These are phyloP conservation scores for Cassiopea andromeda DNA, from an alignment of 30 jellyfish, hydroid and myxozoan species.

Conservation along the genomic window DNA sequence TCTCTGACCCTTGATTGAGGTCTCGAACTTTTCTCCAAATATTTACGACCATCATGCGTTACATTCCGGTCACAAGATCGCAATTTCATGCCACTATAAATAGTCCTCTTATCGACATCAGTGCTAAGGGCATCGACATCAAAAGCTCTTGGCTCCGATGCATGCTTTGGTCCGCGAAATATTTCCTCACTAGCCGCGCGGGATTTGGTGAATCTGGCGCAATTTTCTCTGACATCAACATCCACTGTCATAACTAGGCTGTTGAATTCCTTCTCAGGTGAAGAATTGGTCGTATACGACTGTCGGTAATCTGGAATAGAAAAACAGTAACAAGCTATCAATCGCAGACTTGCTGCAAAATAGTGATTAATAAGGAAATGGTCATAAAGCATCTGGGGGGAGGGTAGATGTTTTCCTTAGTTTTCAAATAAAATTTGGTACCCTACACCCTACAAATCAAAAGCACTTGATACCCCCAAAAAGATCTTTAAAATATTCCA, in stretches of 20 bases:
- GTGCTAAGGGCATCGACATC: neutral
- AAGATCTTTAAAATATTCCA: no score
- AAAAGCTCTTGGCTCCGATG: neutral
- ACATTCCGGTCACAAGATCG: neutral
- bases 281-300: neutral
- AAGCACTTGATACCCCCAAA: no score
- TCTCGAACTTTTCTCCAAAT: conserved; percentile 17
- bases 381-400: no score
- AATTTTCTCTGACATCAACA: neutral
- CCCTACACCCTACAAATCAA: no score
- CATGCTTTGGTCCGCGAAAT: neutral
- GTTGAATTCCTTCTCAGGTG: neutral
- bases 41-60: conserved; percentile 2
- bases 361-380: no score
- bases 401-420: no score
- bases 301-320: neutral
- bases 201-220: neutral
- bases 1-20: conserved; percentile 4
- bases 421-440: no score
- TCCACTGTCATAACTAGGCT: neutral
- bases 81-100: neutral
- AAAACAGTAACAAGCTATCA: no score
- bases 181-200: neutral
- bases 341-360: no score
- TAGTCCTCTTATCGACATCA: neutral